Evolutionary conservation across 2,113 vertebrate species (phyloP).

Genomic region (Alouatta palliata): DNA sequence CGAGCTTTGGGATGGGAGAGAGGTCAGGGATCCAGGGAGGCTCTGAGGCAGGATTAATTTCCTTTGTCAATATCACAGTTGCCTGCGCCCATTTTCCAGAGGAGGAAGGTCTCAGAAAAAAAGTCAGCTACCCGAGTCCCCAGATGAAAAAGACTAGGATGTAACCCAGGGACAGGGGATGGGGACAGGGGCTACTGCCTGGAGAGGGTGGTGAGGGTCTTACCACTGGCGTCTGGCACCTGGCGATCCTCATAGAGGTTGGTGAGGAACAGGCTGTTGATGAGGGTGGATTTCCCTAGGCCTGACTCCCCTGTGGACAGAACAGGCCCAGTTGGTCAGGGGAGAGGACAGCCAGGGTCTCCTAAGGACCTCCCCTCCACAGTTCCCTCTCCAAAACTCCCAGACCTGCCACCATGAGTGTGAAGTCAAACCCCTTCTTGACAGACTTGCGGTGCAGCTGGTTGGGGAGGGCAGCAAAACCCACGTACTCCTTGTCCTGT

Average conservation of each 20-base stretch:
- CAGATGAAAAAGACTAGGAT: background rate
- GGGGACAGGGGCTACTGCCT: background rate
- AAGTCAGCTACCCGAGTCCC: background rate
- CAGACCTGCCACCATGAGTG: conserved; percentile 82
- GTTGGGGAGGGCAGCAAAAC: conserved; percentile 78
- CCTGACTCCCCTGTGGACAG: conserved; percentile 79
- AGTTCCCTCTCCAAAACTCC: background rate
- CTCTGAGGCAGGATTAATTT: background rate
- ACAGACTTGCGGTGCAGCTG: conserved; percentile 81
- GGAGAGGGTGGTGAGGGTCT: background rate
- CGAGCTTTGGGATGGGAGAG: conserved; percentile 35
- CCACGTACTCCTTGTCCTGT: conserved; percentile 81
- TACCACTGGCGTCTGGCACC: conserved; percentile 75
- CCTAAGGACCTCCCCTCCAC: background rate
- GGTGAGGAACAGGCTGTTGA: conserved; percentile 83
- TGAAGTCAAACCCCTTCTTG: conserved; percentile 83
- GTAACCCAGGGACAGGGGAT: background rate
- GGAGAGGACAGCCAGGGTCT: background rate
- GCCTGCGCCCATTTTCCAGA: background rate
- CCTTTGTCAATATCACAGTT: background rate
- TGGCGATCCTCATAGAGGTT: conserved; percentile 81
- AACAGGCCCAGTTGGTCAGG: background rate
- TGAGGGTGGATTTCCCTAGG: conserved; percentile 83
- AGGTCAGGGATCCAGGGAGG: background rate
- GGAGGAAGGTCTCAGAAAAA: background rate